phyloP scores from a whole-genome alignment of 2,797 vertebrate genomes.

The Microchirus variegatus region DNA sequence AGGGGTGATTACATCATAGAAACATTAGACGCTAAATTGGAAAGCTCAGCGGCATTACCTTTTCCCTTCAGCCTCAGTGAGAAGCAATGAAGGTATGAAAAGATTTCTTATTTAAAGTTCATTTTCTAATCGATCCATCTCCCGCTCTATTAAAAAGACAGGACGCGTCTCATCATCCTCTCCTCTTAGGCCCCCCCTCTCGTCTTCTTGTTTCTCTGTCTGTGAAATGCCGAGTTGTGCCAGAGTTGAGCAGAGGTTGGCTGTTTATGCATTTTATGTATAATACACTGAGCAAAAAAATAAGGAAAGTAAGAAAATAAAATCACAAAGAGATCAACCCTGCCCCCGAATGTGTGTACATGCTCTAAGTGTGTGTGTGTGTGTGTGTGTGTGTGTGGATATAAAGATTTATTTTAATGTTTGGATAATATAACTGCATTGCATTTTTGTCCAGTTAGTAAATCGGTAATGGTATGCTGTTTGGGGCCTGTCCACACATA shows the following conservation, averaged over 20 bases:
- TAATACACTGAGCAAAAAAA: slow-evolving; percentile 68
- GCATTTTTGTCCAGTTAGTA: slow-evolving; percentile 45
- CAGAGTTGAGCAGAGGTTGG: slow-evolving; percentile 45
- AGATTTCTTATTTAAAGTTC: slow-evolving; percentile 51
- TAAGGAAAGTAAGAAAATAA: slow-evolving; percentile 51
- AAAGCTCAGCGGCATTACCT: slow-evolving; percentile 48
- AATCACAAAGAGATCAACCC: slow-evolving; percentile 71
- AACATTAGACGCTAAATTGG: slow-evolving; percentile 51
- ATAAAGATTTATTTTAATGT: slow-evolving; percentile 42
- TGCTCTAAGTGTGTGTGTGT: slow-evolving; percentile 51
- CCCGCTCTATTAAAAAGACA: slow-evolving; percentile 64
- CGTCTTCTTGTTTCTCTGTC: slow-evolving; percentile 21
- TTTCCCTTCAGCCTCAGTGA: slow-evolving; percentile 49
- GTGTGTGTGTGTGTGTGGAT: slow-evolving; percentile 48
- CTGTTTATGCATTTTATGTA: slow-evolving; percentile 53
- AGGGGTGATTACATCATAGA: slow-evolving; percentile 58
- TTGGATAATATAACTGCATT: slow-evolving; percentile 45
- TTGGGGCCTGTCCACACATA: slow-evolving; percentile 60
- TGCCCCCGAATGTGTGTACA: slow-evolving; percentile 74
- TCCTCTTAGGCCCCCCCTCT: slow-evolving; percentile 19
- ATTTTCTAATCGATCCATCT: slow-evolving; percentile 45
- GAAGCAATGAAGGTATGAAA: slow-evolving; percentile 39
- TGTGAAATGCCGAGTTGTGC: slow-evolving; percentile 55
- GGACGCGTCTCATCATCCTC: slow-evolving; percentile 27
- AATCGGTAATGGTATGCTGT: slow-evolving; percentile 56